phyloP scores from a whole-genome alignment of 2,797 vertebrate species.

The Epinephelus coioides region DNA sequence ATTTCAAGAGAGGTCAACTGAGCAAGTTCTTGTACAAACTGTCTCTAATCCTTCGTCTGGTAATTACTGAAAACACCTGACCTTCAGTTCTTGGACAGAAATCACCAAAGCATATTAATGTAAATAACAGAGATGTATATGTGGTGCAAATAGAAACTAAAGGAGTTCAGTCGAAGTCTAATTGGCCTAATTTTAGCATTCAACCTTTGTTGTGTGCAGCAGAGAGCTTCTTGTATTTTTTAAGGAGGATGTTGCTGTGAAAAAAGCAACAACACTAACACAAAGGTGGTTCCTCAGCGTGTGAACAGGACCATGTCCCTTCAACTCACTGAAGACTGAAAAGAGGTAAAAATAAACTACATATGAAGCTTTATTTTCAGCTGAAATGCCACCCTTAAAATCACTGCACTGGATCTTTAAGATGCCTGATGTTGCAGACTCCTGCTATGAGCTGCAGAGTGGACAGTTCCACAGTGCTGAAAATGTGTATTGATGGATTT shows the following conservation, averaged over 20 bases:
- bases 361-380: not conserved
- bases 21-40: not conserved
- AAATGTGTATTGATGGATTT: not conserved
- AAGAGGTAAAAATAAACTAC: not conserved
- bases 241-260: not conserved
- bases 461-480: slow-evolving; percentile 22
- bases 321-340: not conserved
- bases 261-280: not conserved
- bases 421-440: slow-evolving; percentile 4
- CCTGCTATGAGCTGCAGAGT: not conserved
- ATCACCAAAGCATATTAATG: not conserved
- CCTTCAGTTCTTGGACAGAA: not conserved
- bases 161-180: not conserved
- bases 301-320: not conserved
- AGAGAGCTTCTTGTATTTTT: not conserved
- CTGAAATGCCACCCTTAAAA: not conserved
- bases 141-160: not conserved
- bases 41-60: not conserved
- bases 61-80: slow-evolving; percentile 17
- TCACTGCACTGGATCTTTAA: not conserved
- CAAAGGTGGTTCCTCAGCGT: not conserved
- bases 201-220: not conserved
- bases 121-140: not conserved
- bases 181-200: not conserved
- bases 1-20: not conserved